Evolutionary conservation across 2,888 invertebrate genomes (phyloP).

Genomic region (Kryphioiulus occultus): DNA sequence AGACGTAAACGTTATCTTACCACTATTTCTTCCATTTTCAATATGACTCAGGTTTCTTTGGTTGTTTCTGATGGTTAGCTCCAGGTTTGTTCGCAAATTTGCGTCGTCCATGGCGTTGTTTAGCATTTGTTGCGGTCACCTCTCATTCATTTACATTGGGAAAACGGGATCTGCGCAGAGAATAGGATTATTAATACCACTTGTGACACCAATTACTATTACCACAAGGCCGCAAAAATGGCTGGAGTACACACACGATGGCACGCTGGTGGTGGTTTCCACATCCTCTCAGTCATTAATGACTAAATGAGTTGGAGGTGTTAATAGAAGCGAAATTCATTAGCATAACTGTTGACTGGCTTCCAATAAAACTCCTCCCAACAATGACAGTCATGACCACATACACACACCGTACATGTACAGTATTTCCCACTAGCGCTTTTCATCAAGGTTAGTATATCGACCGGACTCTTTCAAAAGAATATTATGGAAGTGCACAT

Average conservation of each 20-base stretch:
- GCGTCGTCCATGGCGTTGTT: neutral
- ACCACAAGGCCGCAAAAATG: neutral
- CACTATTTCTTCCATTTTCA: neutral
- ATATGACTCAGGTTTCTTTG: neutral
- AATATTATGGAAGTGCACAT: neutral
- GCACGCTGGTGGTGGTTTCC: neutral
- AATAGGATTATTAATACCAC: too few species aligned
- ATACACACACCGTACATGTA: too few species aligned
- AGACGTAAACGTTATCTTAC: neutral
- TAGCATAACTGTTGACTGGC: neutral
- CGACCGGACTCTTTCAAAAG: constrained; percentile 15
- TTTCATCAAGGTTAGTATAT: constrained; percentile 16
- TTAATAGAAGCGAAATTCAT: neutral
- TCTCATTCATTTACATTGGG: too few species aligned
- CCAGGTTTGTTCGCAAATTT: neutral
- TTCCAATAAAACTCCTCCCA: neutral
- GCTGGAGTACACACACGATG: neutral
- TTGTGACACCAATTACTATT: neutral
- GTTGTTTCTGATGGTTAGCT: neutral
- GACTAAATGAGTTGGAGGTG: neutral
- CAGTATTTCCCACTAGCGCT: neutral
- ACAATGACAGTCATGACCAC: neutral
- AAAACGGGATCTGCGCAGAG: too few species aligned
- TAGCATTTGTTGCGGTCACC: neutral
- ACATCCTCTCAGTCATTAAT: neutral